Conservation (phyloP, 37 sponge, comb jelly and placozoan species). For the Eunapius fragilis region DNA sequence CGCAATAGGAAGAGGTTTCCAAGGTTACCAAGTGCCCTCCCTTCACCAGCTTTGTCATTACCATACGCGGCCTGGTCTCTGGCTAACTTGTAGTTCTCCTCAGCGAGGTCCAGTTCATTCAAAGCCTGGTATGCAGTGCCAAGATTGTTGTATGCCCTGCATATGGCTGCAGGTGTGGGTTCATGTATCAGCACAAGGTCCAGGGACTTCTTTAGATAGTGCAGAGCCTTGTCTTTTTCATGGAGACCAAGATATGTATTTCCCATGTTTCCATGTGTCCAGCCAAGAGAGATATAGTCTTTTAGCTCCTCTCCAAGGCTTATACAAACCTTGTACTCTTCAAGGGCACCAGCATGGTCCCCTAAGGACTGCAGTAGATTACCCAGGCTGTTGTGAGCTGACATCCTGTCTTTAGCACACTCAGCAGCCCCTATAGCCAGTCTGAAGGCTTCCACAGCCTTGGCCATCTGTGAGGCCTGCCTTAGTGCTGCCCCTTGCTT, state of each 20-base stretch:
- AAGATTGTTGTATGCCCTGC: conserved; percentile 69
- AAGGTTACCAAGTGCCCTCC: conserved; percentile 75
- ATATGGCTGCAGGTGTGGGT: conserved; percentile 44
- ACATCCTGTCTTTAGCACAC: conserved; percentile 31
- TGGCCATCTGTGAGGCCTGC: conserved; percentile 25
- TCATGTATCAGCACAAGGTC: conserved; percentile 56
- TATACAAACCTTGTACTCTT: conserved; percentile 49
- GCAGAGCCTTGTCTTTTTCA: conserved; percentile 55
- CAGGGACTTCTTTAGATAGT: conserved; percentile 55
- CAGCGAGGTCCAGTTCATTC: conserved; percentile 52
- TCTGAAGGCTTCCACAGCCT: conserved; percentile 34
- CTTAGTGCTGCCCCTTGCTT: conserved; percentile 30
- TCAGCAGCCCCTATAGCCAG: conserved; percentile 14
- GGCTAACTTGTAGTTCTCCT: conserved; percentile 66
- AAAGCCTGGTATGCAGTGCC: conserved; percentile 70
- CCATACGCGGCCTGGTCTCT: conserved; percentile 65
- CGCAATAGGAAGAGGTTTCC: conserved; percentile 64
- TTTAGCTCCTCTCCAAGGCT: conserved; percentile 27
- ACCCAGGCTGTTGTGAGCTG: conserved; percentile 56
- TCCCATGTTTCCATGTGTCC: conserved; percentile 84
- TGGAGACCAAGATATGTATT: conserved; percentile 70
- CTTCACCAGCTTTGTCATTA: conserved; percentile 60
- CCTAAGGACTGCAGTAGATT: conserved; percentile 68
- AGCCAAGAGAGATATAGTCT: conserved; percentile 56
- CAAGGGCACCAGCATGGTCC: conserved; percentile 45